Base-by-base conservation (phyloP, 2,797 vertebrate genomes). In the Myotis planiceps region DNA sequence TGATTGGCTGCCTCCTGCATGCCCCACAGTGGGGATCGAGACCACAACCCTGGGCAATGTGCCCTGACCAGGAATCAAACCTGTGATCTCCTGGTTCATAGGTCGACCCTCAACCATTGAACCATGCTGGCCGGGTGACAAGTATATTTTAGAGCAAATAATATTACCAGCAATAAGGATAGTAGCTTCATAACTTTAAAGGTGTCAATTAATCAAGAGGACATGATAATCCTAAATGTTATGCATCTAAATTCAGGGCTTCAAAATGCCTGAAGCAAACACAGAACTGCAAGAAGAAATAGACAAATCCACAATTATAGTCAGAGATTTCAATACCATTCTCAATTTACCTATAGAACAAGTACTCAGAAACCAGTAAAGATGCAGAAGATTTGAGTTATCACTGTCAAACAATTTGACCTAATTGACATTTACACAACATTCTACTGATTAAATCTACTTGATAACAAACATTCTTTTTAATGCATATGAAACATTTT, bases 261-360 rank as follows among this genome's bases (percentile, higher is more conserved):
- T 92, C 79, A 92, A 89, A 88, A 95, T 84, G 2, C 32, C 47
- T 27, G n/a, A 87, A 95, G 8, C 49, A 42, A 69, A 92, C 85
- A 18, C 0, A 51, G 45, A 75, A 86, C 34, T 75, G 8, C 4
- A 49, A 88, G 29, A 60, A 72, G 60, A 81, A 74, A 89, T 0
- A n/a, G 53, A 79, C 32, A 96, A 47, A 87, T 63, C 3, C 14
- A 27, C 27, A 65, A 9, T 37, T 66, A 15, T 23, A 21, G 21
- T 47, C 15, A 75, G 53, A 19, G 51, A 90, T 81, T 86, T 93
- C 3, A 53, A 29, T 53, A 6, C 23, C 4, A 6, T 37, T 72
- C 23, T 45, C 51, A 69, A 23, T 69, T 69, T 82, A 68, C 39
- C 23, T 75, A 69, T 66, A 42, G 34, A 45, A 76, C 29, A 84